These are phyloP conservation scores for Scopus umbretta DNA, from an alignment of 2,113 vertebrate species.

Conservation along the genomic window DNA sequence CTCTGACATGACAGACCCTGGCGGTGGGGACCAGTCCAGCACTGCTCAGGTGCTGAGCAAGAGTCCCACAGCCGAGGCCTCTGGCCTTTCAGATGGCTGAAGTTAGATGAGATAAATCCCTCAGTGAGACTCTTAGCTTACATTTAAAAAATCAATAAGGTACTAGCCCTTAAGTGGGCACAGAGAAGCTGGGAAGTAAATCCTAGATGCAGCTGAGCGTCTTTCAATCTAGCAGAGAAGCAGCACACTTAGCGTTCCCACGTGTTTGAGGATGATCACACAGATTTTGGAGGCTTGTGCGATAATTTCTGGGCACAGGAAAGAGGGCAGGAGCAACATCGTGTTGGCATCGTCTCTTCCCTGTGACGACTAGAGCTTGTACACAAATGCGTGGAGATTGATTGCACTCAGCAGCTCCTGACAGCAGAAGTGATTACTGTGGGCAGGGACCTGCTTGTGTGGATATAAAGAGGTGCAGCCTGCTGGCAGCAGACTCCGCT, in stretches of 20 bases:
- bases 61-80: not conserved
- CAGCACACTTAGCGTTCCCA: not conserved
- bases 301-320: not conserved
- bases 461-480: conserved; percentile 16
- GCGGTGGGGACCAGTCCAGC: not conserved
- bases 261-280: not conserved
- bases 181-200: not conserved
- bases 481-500: not conserved
- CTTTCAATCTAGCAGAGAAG: not conserved
- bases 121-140: not conserved
- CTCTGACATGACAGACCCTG: not conserved
- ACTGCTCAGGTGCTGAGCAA: not conserved
- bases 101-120: not conserved
- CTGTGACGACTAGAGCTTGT: not conserved
- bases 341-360: not conserved
- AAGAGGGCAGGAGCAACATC: not conserved
- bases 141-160: not conserved
- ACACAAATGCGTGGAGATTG: not conserved
- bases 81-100: not conserved
- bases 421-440: conserved; percentile 12
- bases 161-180: not conserved
- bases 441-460: conserved; percentile 20
- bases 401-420: not conserved
- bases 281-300: not conserved
- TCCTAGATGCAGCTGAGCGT: not conserved